Evolutionary conservation across 2,888 invertebrate genomes (phyloP).

Genomic region (Lasioglossum leucozonium): DNA sequence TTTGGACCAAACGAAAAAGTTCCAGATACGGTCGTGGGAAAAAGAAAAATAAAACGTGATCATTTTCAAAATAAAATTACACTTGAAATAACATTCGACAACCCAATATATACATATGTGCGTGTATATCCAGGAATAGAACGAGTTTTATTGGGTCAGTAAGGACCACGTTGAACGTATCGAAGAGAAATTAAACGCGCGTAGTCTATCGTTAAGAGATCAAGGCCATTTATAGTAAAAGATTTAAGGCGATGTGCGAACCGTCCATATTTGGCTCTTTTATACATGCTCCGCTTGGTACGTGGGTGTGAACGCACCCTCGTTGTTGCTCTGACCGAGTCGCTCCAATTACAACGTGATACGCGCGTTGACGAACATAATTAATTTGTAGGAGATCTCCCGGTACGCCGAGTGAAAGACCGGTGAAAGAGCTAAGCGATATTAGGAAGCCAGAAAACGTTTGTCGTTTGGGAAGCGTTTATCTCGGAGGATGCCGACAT

Average conservation of each 20-base stretch:
- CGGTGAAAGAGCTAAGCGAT: neutral
- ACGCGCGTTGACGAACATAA: slow-evolving; percentile 61
- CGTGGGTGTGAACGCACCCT: slow-evolving; percentile 73
- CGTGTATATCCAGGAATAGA: neutral
- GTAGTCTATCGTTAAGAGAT: slow-evolving; percentile 20
- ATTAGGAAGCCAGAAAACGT: slow-evolving; percentile 34
- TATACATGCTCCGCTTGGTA: slow-evolving; percentile 58
- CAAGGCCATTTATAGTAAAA: slow-evolving; percentile 46
- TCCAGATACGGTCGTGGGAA: too few species aligned
- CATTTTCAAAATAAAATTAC: neutral
- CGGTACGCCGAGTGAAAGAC: slow-evolving; percentile 30
- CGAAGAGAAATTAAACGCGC: neutral
- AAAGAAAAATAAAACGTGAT: too few species aligned
- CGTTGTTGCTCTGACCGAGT: slow-evolving; percentile 71
- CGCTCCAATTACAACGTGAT: slow-evolving; percentile 78
- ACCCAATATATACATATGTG: too few species aligned
- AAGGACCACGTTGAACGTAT: neutral
- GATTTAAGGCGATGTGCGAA: slow-evolving; percentile 40
- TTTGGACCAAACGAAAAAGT: too few species aligned
- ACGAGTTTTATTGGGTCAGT: neutral
- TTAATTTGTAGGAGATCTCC: slow-evolving; percentile 63
- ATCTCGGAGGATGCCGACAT: slow-evolving; percentile 69
- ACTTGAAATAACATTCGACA: neutral
- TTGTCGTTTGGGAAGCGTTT: slow-evolving; percentile 51
- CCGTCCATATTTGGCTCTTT: slow-evolving; percentile 71